Base-by-base conservation (phyloP, 2,888 invertebrate genomes). In the Platycnemis pennipes region DNA sequence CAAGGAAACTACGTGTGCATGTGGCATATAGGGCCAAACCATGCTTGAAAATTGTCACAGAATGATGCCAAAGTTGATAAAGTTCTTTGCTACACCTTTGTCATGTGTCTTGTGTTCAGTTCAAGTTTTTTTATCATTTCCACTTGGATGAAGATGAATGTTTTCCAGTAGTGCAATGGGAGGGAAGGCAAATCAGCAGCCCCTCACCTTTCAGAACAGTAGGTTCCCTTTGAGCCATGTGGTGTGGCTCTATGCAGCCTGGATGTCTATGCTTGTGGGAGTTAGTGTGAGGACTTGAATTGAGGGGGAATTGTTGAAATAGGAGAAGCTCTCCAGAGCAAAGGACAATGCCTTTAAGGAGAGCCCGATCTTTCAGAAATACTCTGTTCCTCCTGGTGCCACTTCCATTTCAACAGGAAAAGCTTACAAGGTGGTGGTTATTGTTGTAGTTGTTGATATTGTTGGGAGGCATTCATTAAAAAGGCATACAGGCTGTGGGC, bases 91-190 rank as follows among this genome's bases (percentile, higher is more conserved):
- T 91, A 91, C 19, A 63, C 63, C 91, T 44, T 63, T 91, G 91
- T 91, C 91, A 69, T 44, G 91, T 91, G 91, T 91, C 56, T 77
- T 63, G 91, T 63, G 91, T 69, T 91, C 91, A 69, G 56, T 91
- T 91, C 31, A 44, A 89, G 22, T 53, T 89, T 37, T 53, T 53
- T 89, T 53, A 53, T 89, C 49, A 91, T 91, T 91, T 91, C 63
- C 56, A 69, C 87, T 91, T 19, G 44, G 44, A 91, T 63, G 63
- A 63, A 91, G 91, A 91, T 63, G 91, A 44, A 44, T 63, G 63
- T 91, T 91, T 63, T 44, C 42, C 56, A 63, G 63, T 91, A 91
- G 91, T 56, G n/a, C 69, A 91, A 63, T 11, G 16, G 77, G 37
- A 77, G 77, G 77, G 31, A 11, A 77, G 77, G 26, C 22, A 26